phyloP scores from a whole-genome alignment of 2,888 invertebrate species.

The Hemicrepidius hirtus region DNA sequence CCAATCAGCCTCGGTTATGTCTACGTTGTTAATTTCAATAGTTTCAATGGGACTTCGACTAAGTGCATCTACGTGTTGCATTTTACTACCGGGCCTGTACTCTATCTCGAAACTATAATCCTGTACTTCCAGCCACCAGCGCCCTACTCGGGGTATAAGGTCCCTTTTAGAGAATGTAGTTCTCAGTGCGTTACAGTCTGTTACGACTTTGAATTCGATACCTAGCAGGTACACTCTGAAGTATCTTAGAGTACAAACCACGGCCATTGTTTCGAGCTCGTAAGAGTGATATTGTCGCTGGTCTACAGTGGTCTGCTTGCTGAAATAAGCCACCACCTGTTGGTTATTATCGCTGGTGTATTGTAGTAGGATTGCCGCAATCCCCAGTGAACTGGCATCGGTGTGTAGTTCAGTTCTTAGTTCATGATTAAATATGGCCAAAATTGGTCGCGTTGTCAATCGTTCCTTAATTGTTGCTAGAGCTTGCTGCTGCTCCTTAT shows the following conservation, averaged over 20 bases:
- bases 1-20: conserved; percentile 53
- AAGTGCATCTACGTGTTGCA: conserved; percentile 63
- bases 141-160: conserved; percentile 59
- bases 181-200: conserved; percentile 57
- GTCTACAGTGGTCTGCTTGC: neutral
- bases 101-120: conserved; percentile 62
- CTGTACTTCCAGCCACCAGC: conserved; percentile 63
- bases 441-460: too few relatives aligned
- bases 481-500: too few relatives aligned
- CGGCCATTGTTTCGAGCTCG: neutral
- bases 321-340: neutral
- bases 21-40: neutral
- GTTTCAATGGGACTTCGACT: conserved; percentile 44
- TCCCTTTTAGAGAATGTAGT: conserved; percentile 56
- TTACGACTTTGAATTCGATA: neutral
- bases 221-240: neutral
- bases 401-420: too few relatives aligned
- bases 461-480: too few relatives aligned
- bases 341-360: too few relatives aligned
- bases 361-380: too few relatives aligned
- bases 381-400: too few relatives aligned
- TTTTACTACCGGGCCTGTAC: conserved; percentile 59
- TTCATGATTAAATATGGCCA: too few relatives aligned
- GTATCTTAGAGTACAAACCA: neutral
- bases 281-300: neutral